Evolutionary conservation across 2,888 invertebrate species (phyloP).

Genomic region (Perizoma flavofasciatum): DNA sequence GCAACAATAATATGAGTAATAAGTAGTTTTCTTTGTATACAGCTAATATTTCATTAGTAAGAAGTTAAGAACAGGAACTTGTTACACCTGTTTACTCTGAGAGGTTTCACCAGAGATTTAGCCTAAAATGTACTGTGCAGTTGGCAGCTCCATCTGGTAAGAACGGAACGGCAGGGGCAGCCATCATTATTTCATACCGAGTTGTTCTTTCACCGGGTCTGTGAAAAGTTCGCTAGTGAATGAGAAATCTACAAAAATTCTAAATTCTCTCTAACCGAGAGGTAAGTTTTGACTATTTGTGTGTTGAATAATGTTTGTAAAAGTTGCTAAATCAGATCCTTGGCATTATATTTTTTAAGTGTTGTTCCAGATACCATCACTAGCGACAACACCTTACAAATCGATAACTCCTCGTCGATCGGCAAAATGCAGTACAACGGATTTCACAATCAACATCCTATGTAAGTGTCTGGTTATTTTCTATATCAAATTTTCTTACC

Average conservation of each 20-base stretch:
- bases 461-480: slow-evolving; percentile 54
- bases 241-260: slow-evolving; percentile 63
- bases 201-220: slow-evolving; percentile 86
- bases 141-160: too few relatives aligned
- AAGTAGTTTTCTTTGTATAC: too few relatives aligned
- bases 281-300: slow-evolving; percentile 56
- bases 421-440: slow-evolving; percentile 81
- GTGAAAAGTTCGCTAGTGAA: slow-evolving; percentile 67
- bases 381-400: slow-evolving; percentile 66
- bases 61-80: too few relatives aligned
- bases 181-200: slow-evolving; percentile 60
- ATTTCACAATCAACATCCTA: slow-evolving; percentile 80
- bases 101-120: too few relatives aligned
- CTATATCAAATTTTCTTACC: background rate
- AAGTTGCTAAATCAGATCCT: background rate
- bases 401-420: slow-evolving; percentile 43
- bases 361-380: slow-evolving; percentile 73
- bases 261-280: slow-evolving; percentile 80
- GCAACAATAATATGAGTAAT: too few relatives aligned
- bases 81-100: too few relatives aligned
- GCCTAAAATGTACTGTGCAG: too few relatives aligned
- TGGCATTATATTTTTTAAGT: background rate
- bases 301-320: background rate
- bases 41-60: too few relatives aligned
- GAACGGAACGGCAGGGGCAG: slow-evolving; percentile 33